Percentiles rank a stretch among this genome's conserved stretches.
Evolutionary conservation across 2,797 vertebrate species (phyloP).

Genomic region (Pangasius macronema): DNA sequence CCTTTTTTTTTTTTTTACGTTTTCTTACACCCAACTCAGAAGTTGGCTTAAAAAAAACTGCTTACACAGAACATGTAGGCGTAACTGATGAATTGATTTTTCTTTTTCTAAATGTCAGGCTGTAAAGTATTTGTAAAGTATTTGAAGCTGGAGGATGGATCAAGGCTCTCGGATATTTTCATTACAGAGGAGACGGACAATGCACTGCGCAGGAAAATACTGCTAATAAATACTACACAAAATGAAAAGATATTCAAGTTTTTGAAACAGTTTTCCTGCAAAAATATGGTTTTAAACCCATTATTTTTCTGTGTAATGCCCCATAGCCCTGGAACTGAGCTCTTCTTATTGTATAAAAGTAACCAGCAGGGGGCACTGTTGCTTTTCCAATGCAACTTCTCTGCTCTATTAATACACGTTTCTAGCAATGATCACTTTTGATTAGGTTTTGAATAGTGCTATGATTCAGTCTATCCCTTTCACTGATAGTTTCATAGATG

Average conservation of each 20-base stretch:
- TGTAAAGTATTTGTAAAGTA: neutral
- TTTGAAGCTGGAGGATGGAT: neutral
- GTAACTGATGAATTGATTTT: slow-evolving; percentile 26
- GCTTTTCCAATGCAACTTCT: neutral
- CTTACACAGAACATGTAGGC: slow-evolving; percentile 17
- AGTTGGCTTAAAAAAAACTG: slow-evolving; percentile 20
- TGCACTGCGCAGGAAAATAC: neutral
- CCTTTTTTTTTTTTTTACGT: no score
- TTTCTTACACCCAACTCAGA: neutral
- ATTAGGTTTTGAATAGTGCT: neutral
- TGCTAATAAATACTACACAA: neutral
- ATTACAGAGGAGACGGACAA: neutral
- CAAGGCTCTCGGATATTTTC: neutral
- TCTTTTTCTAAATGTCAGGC: slow-evolving; percentile 41
- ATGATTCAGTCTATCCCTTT: neutral
- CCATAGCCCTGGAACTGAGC: neutral
- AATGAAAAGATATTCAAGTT: neutral
- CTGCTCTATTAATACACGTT: neutral
- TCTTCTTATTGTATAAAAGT: neutral
- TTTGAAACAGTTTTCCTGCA: no score
- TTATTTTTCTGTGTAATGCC: neutral
- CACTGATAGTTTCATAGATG: neutral
- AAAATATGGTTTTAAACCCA: neutral
- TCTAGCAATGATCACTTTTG: neutral
- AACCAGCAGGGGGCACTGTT: slow-evolving; percentile 41